Evolutionary conservation across 2,888 invertebrate species (phyloP).

Genomic region (Rutpela maculata): DNA sequence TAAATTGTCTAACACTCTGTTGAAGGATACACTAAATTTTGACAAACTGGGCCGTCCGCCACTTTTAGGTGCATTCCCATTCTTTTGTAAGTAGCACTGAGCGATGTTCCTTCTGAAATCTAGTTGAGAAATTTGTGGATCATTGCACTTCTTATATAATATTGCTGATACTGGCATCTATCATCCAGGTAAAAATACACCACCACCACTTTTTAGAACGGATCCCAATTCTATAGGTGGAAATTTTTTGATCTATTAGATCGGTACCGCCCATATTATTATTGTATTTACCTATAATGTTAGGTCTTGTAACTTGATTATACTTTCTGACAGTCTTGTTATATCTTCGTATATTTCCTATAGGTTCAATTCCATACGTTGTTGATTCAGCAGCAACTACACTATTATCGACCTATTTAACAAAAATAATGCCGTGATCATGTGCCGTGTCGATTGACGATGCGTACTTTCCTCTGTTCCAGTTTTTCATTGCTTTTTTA

Average conservation of each 20-base stretch:
- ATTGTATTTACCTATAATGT: too few species aligned
- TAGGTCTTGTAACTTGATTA: not conserved
- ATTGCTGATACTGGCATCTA: slow-evolving; percentile 10
- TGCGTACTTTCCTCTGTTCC: too few species aligned
- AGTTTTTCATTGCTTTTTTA: too few species aligned
- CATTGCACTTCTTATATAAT: not conserved
- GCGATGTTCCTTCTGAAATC: not conserved
- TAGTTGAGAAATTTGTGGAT: not conserved
- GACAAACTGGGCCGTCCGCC: slow-evolving; percentile 17
- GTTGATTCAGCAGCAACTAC: too few species aligned
- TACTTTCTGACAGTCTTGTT: not conserved
- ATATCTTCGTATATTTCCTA: slow-evolving; percentile 65
- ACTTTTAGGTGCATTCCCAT: not conserved
- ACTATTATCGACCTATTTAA: too few species aligned
- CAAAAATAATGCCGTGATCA: too few species aligned
- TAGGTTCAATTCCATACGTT: too few species aligned
- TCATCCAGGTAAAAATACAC: slow-evolving; percentile 22
- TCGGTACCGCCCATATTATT: too few species aligned
- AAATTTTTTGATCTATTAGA: too few species aligned
- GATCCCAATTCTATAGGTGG: slow-evolving; percentile 72
- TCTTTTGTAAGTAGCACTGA: not conserved
- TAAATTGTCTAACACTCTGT: slow-evolving; percentile 17
- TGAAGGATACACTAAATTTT: slow-evolving; percentile 21
- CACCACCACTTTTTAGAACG: slow-evolving; percentile 83
- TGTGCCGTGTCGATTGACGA: too few species aligned